Evolutionary conservation across 2,888 invertebrate genomes (phyloP).

Genomic region (Eristalinus aeneus): DNA sequence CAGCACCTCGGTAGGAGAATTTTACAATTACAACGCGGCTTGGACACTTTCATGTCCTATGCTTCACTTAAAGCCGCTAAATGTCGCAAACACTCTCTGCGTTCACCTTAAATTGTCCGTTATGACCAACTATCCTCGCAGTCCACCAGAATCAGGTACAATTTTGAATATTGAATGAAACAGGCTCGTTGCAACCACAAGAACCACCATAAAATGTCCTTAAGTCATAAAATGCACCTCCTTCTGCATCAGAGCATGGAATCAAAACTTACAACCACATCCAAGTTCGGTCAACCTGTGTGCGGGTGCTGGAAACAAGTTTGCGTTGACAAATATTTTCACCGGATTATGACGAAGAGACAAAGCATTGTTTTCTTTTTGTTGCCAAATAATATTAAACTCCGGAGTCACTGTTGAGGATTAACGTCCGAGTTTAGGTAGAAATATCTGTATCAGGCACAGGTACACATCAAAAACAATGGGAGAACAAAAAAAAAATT

Average conservation of each 20-base stretch:
- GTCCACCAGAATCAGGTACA: not conserved
- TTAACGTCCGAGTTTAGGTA: conserved; percentile 58
- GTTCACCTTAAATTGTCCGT: not conserved
- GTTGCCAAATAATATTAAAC: conserved; percentile 68
- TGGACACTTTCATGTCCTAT: not conserved
- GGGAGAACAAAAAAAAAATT: conserved; percentile 1
- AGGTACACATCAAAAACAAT: conserved; percentile 18
- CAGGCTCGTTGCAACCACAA: not conserved
- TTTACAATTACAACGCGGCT: not conserved
- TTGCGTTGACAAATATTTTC: conserved; percentile 66
- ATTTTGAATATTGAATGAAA: not conserved
- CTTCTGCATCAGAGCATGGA: not conserved
- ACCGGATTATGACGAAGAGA: conserved; percentile 63
- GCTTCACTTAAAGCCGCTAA: not conserved
- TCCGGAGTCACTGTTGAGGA: conserved; percentile 64
- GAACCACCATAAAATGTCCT: conserved; percentile 15
- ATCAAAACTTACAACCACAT: conserved; percentile 19
- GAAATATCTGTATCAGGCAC: conserved; percentile 30
- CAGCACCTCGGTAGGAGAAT: too few relatives aligned
- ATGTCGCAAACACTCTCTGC: not conserved
- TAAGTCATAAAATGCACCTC: too few relatives aligned
- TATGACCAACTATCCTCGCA: not conserved
- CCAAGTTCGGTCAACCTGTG: not conserved
- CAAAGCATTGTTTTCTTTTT: conserved; percentile 53
- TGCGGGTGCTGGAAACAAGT: conserved; percentile 46